A percentile compares a stretch with the other conserved stretches of the same genome.
Conservation (phyloP, 2,888 invertebrate species). For the Caenorhabditis becei region DNA sequence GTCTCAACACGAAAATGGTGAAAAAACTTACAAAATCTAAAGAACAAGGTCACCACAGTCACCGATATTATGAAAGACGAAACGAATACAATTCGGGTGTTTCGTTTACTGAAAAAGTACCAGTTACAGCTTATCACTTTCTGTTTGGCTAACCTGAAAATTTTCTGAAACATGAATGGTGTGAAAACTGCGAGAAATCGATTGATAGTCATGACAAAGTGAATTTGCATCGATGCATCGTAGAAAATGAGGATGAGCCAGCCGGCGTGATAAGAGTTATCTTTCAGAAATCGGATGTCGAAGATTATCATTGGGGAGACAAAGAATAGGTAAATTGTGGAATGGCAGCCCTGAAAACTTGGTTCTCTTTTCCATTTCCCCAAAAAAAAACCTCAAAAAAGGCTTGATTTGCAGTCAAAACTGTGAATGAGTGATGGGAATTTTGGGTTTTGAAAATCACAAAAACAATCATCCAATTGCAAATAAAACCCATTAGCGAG, state of each 20-base stretch:
- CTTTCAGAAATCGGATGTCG: constrained; percentile 3
- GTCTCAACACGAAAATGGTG: background rate
- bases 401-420: constrained; percentile 31
- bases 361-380: background rate
- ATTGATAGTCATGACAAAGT: constrained; percentile 26
- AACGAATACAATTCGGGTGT: background rate
- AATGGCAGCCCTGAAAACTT: constrained; percentile 19
- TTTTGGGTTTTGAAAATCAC: constrained; percentile 8
- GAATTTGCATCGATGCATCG: constrained; percentile 28
- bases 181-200: constrained; percentile 16
- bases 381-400: constrained; percentile 1
- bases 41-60: constrained; percentile 6
- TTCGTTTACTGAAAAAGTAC: constrained; percentile 4
- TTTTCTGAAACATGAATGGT: constrained; percentile 6
- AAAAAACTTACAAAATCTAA: constrained; percentile 14
- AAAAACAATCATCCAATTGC: constrained; percentile 33
- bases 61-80: background rate
- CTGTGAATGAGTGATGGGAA: constrained; percentile 23
- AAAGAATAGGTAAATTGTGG: constrained; percentile 16
- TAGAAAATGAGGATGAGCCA: constrained; percentile 14
- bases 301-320: constrained; percentile 20
- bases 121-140: background rate
- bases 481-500: constrained; percentile 16
- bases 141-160: background rate
- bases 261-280: constrained; percentile 10